A percentile compares a stretch with the other conserved stretches of the same genome.
These are phyloP conservation scores for Timema cristinae DNA, from an alignment of 2,888 invertebrate species.

Conservation along the genomic window DNA sequence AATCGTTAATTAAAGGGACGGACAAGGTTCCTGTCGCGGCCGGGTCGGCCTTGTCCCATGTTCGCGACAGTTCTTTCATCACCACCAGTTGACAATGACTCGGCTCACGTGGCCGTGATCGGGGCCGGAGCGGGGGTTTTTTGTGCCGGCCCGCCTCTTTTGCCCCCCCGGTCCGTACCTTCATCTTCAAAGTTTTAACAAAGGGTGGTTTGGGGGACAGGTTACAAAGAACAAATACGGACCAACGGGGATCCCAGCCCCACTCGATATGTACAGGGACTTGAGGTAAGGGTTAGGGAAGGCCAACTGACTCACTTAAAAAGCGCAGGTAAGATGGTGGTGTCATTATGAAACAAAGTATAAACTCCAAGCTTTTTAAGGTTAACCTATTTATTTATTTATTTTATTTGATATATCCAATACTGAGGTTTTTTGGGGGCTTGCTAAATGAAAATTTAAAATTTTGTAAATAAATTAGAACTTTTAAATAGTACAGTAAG, in stretches of 20 bases:
- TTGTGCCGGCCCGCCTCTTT: constrained; percentile 58
- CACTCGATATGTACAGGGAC: constrained; percentile 76
- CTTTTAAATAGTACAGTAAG: too few relatives aligned
- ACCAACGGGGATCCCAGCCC: constrained; percentile 62
- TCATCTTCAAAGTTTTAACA: constrained; percentile 64
- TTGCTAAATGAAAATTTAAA: too few relatives aligned
- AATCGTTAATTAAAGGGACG: too few relatives aligned
- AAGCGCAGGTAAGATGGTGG: neutral
- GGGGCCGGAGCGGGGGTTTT: constrained; percentile 77
- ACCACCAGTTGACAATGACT: neutral
- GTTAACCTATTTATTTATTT: neutral
- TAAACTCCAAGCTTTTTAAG: too few relatives aligned
- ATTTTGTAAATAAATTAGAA: too few relatives aligned
- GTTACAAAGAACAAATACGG: constrained; percentile 65
- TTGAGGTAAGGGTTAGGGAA: constrained; percentile 52
- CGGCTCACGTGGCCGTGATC: constrained; percentile 56
- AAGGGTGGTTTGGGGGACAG: constrained; percentile 68
- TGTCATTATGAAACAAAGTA: neutral
- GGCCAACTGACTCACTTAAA: neutral
- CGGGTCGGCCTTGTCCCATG: too few relatives aligned
- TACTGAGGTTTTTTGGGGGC: too few relatives aligned
- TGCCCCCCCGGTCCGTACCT: constrained; percentile 45
- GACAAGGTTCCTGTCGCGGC: too few relatives aligned
- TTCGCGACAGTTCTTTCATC: too few relatives aligned
- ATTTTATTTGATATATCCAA: neutral